Base-by-base conservation (phyloP, 2,113 vertebrate genomes). In the Melanostigma gelatinosum region DNA sequence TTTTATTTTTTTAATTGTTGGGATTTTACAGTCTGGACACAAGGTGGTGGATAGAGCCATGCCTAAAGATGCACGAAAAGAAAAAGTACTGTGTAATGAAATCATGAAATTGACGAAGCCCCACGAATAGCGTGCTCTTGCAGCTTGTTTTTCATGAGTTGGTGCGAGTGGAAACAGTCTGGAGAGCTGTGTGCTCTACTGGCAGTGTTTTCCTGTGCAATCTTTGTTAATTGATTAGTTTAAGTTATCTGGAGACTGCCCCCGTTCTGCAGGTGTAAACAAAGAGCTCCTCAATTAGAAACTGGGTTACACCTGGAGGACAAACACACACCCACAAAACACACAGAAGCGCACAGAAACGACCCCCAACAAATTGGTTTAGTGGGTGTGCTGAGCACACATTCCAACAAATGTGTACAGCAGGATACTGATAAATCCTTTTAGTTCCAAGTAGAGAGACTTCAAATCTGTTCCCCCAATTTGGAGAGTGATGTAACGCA, bases 281-380 rank as follows among this genome's bases (percentile, higher is more conserved):
- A 91, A 86, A 87, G 76, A 85, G 79, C 73, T 75, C 85, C 87
- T 82, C 87, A 66, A 75, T 89, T 86, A 89, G 84, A 89, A 93
- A 90, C 72, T 93, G 82, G 91, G 92, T 93, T 89, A 91, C 88
- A 91, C 89, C 93, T 93, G 90, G 82, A 91, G 88, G 87, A 89
- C 79, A 87, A 77, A 73, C 73, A 82, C 55, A 80, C 68, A 67
- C 44, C 22, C 52, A 52, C 55, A 70, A 72, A 85, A 82, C 75
- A 70, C 72, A 80, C 73, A 76, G 4, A 78, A 65, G 52, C 69
- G 34, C 55, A 71, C n/a, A 65, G 42, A 61, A 81, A 86, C 79
- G 60, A 40, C 27, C 27, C 32, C 75, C 58, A 66, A 80, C 76
- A 88, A 87, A 88, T 84, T 78, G 82, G 67, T 91, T 87, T 85